phyloP scores from a whole-genome alignment of 2,113 vertebrate genomes.

The Actenoides hombroni region DNA sequence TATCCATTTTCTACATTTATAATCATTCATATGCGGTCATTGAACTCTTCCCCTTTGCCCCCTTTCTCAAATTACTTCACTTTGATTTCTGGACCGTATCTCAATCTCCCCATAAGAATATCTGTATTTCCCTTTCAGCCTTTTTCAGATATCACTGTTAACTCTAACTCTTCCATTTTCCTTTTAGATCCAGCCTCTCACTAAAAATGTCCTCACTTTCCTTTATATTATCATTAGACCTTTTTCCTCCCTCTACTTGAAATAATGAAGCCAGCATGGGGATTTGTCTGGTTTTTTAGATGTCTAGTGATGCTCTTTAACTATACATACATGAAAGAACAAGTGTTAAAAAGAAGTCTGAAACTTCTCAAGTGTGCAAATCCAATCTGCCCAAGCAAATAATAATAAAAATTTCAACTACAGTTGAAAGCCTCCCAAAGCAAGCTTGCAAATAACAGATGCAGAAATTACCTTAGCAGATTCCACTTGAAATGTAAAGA shows the following conservation, averaged over 20 bases:
- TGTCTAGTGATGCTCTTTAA: neutral
- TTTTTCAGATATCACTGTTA: neutral
- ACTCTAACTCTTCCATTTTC: neutral
- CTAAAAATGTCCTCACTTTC: neutral
- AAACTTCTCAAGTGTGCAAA: neutral
- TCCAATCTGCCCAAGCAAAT: neutral
- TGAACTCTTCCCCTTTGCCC: neutral
- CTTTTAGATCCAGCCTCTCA: neutral
- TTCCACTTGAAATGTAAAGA: neutral
- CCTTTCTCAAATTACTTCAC: neutral
- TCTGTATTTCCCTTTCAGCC: neutral
- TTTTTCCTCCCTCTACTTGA: neutral
- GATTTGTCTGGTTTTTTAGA: neutral
- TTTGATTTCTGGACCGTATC: neutral
- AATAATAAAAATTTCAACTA: neutral
- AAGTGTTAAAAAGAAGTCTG: neutral
- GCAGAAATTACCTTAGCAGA: neutral
- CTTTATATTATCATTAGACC: neutral
- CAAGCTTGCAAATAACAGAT: neutral
- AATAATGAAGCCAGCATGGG: neutral
- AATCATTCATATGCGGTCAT: accelerated
- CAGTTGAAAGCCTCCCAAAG: neutral
- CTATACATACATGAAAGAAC: neutral
- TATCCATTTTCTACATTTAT: neutral
- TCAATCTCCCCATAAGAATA: neutral